Conservation (phyloP, 2,797 vertebrate species). For the Nyctalus aviator region DNA sequence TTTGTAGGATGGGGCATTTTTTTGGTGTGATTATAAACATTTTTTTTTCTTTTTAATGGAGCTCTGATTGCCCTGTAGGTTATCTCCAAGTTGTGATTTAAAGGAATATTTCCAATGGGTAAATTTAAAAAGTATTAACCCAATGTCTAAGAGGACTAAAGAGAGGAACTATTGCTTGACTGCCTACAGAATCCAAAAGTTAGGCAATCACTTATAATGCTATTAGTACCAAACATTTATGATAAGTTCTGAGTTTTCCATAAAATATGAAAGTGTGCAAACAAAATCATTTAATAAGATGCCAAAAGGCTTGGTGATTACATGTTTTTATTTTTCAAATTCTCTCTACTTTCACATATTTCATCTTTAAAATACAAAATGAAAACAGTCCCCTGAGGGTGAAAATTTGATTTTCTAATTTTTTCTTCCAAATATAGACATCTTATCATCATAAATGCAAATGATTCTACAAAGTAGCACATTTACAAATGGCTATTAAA, state of each 20-base stretch:
- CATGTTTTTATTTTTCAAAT: conserved; percentile 21
- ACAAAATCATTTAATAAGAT: conserved; percentile 19
- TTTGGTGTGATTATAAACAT: background rate
- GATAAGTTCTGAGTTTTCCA: conserved; percentile 41
- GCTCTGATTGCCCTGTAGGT: background rate
- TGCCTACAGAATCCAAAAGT: conserved; percentile 4
- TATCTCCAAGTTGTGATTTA: conserved; percentile 7
- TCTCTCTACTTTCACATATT: conserved; percentile 41
- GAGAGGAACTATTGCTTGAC: background rate
- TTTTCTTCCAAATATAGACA: conserved; percentile 69
- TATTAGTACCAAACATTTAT: conserved; percentile 4
- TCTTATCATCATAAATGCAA: conserved; percentile 64
- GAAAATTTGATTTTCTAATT: conserved; percentile 65
- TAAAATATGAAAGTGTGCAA: background rate
- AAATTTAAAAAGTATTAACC: conserved; percentile 13
- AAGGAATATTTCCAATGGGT: conserved; percentile 29
- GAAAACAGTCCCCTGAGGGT: conserved; percentile 61
- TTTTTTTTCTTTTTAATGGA: conserved; percentile 40
- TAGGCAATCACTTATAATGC: conserved; percentile 5
- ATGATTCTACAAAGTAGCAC: conserved; percentile 70
- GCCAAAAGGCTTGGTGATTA: background rate
- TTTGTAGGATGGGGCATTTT: background rate
- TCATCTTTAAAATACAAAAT: conserved; percentile 26
- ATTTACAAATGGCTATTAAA: conserved; percentile 67
- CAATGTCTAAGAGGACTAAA: background rate